Conservation (phyloP, 2,888 invertebrate genomes). For the Ennomos fuscantarius region DNA sequence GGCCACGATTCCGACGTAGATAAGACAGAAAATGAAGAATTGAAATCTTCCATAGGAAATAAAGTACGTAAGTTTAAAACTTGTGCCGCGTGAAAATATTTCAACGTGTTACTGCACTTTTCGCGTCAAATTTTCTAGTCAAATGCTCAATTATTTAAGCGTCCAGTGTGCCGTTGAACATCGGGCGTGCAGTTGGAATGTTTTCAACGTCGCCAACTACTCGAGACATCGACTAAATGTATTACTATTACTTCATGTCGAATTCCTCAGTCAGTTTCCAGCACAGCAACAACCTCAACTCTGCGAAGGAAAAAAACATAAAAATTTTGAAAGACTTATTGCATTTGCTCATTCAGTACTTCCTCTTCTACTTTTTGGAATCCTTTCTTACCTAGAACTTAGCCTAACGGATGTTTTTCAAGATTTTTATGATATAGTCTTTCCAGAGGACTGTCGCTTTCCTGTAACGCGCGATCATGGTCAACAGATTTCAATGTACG, state of each 20-base stretch:
- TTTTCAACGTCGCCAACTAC: slow-evolving; percentile 61
- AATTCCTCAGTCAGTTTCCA: slow-evolving; percentile 14
- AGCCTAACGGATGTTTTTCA: slow-evolving; percentile 16
- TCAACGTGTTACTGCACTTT: slow-evolving; percentile 44
- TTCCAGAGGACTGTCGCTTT: slow-evolving; percentile 17
- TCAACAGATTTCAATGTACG: slow-evolving; percentile 17
- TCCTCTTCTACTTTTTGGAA: slow-evolving; percentile 70
- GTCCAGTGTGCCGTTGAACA: slow-evolving; percentile 23
- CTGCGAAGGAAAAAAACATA: slow-evolving; percentile 67
- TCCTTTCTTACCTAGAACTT: slow-evolving; percentile 59
- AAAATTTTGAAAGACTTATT: slow-evolving; percentile 64
- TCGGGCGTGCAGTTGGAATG: slow-evolving; percentile 53
- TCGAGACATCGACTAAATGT: slow-evolving; percentile 84
- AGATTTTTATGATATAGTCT: slow-evolving; percentile 17
- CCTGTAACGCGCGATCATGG: slow-evolving; percentile 57
- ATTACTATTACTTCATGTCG: slow-evolving; percentile 65
- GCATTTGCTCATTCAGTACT: slow-evolving; percentile 80
- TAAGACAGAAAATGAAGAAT: slow-evolving; percentile 72
- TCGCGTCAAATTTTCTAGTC: slow-evolving; percentile 58
- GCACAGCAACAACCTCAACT: slow-evolving; percentile 39
- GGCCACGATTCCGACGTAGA: slow-evolving; percentile 70
- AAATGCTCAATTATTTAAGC: slow-evolving; percentile 69
- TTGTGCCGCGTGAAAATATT: slow-evolving; percentile 66
- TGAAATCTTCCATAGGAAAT: slow-evolving; percentile 82
- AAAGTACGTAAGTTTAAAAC: slow-evolving; percentile 73